Percentiles rank a stretch among this genome's conserved stretches.
Conservation (phyloP, 1,140 invertebrate genomes). For the Halictus rubicundus region DNA sequence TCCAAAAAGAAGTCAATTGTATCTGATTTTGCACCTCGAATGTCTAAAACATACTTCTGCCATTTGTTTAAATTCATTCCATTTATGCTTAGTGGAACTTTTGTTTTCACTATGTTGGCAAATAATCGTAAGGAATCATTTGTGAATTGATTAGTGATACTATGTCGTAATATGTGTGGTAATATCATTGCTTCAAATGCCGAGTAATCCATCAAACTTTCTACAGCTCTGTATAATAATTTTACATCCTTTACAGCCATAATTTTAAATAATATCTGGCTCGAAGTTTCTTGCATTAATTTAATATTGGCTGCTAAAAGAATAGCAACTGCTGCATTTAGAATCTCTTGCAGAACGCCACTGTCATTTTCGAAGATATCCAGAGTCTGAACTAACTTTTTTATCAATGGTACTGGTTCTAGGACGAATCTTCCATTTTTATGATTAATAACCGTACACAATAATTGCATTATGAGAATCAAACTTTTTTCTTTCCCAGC, state of each 20-base stretch:
- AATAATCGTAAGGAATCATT: conserved; percentile 82
- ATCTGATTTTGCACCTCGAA: conserved; percentile 72
- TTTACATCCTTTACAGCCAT: conserved; percentile 80
- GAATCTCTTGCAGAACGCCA: conserved; percentile 79
- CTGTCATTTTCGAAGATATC: conserved; percentile 77
- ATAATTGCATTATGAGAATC: conserved; percentile 81
- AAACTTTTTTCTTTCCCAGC: conserved; percentile 64
- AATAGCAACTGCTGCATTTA: conserved; percentile 82
- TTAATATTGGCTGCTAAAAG: conserved; percentile 83
- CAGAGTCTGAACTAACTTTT: conserved; percentile 79
- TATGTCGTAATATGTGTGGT: conserved; percentile 84
- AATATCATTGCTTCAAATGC: conserved; percentile 88
- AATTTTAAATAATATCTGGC: conserved; percentile 83
- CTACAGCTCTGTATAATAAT: conserved; percentile 84
- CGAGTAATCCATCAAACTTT: conserved; percentile 84
- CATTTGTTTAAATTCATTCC: conserved; percentile 83
- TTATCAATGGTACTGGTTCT: conserved; percentile 82
- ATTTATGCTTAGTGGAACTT: conserved; percentile 83
- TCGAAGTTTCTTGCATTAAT: conserved; percentile 86
- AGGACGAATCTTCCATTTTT: conserved; percentile 84
- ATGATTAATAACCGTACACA: conserved; percentile 83
- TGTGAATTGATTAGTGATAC: conserved; percentile 81
- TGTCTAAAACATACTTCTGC: conserved; percentile 85
- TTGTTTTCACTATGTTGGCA: conserved; percentile 85
- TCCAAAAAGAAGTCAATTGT: conserved; percentile 58